phyloP scores from a whole-genome alignment of 2,797 vertebrate genomes.

The Melanotaenia trifasciata region DNA sequence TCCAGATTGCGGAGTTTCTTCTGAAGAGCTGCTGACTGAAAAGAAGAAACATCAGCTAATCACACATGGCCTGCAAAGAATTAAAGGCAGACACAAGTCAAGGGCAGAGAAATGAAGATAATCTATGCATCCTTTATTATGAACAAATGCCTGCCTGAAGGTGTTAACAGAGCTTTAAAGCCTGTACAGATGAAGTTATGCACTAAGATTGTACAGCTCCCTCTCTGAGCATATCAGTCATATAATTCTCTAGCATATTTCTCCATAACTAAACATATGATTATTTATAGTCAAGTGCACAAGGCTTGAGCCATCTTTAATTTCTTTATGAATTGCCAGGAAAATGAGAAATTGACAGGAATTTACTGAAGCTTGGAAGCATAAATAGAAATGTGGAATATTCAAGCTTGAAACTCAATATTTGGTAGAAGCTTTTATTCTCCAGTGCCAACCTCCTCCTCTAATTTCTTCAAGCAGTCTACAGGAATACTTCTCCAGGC shows the following conservation, averaged over 20 bases:
- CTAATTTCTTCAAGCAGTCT: too few relatives aligned
- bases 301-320: not conserved
- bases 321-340: not conserved
- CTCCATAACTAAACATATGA: not conserved
- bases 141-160: not conserved
- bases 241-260: not conserved
- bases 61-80: not conserved
- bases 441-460: too few relatives aligned
- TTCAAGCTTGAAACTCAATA: not conserved
- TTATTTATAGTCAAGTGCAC: not conserved
- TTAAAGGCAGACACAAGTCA: not conserved
- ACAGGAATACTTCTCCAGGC: too few relatives aligned
- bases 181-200: not conserved
- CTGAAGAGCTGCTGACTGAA: conserved; percentile 87
- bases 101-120: not conserved
- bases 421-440: too few relatives aligned
- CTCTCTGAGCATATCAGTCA: not conserved
- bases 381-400: not conserved
- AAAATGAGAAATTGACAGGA: not conserved
- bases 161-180: not conserved
- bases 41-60: not conserved
- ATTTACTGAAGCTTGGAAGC: not conserved
- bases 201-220: not conserved
- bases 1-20: conserved; percentile 91
- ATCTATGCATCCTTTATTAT: not conserved